Evolutionary conservation across 2,113 vertebrate genomes (phyloP).

Genomic region (Oxyura jamaicensis): DNA sequence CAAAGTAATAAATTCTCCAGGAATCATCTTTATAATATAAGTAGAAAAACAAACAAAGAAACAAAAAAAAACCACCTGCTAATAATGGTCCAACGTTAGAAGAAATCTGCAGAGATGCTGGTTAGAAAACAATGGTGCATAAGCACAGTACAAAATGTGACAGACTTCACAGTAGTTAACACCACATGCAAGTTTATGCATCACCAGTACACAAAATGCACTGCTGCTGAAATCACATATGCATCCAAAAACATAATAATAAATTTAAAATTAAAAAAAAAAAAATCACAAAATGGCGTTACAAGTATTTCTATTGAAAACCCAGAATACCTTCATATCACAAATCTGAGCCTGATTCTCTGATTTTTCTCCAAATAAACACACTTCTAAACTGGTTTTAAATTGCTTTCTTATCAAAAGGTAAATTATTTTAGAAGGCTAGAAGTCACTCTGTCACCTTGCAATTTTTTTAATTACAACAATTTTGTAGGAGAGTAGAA

Average conservation of each 20-base stretch:
- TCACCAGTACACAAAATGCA: neutral
- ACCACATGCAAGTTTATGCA: neutral
- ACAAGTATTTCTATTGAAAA: neutral
- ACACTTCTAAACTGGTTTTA: neutral
- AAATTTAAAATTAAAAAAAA: neutral
- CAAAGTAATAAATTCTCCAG: neutral
- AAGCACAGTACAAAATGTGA: neutral
- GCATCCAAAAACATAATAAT: neutral
- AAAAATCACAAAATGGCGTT: neutral
- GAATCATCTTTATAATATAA: neutral
- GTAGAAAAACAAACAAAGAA: neutral
- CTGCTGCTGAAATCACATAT: neutral
- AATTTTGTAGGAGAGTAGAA: neutral
- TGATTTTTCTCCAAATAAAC: neutral
- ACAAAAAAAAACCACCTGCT: neutral
- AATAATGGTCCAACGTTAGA: neutral
- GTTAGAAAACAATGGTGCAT: constrained; percentile 11
- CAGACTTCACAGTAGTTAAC: constrained; percentile 18
- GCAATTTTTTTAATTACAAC: constrained; percentile 12
- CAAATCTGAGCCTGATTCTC: neutral
- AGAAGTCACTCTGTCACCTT: constrained; percentile 4
- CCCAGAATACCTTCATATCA: neutral
- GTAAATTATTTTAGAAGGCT: neutral
- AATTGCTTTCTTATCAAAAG: neutral
- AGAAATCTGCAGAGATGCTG: neutral